phyloP scores from a whole-genome alignment of 2,113 vertebrate genomes.

The Pagrus major region DNA sequence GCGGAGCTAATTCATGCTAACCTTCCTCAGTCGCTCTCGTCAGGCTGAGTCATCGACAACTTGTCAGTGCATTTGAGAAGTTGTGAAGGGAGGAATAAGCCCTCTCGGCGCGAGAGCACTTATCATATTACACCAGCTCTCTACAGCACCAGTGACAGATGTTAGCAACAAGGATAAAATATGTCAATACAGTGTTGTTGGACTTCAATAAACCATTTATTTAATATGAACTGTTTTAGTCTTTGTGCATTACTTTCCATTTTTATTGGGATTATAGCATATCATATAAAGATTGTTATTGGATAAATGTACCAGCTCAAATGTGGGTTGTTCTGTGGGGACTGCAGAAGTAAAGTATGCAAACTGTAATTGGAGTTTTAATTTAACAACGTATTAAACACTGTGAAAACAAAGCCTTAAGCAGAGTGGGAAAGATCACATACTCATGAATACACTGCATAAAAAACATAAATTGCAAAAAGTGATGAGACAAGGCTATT shows the following conservation, averaged over 20 bases:
- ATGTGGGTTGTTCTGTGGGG: neutral
- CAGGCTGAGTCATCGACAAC: constrained; percentile 52
- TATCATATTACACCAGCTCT: constrained; percentile 43
- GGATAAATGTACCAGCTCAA: neutral
- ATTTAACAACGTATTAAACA: constrained; percentile 1
- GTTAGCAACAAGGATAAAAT: constrained; percentile 21
- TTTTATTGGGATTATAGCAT: neutral
- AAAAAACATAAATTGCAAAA: neutral
- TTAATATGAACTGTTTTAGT: neutral
- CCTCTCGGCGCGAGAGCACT: constrained; percentile 33
- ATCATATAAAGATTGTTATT: neutral
- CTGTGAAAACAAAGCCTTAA: neutral
- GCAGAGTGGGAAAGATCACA: neutral
- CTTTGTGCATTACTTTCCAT: neutral
- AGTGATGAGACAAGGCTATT: neutral
- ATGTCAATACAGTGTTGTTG: constrained; percentile 12
- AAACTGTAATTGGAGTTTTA: neutral
- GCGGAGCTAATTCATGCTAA: constrained; percentile 52
- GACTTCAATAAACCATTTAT: neutral
- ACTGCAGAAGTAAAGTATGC: neutral
- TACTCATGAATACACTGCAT: neutral
- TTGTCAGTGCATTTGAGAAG: constrained; percentile 51
- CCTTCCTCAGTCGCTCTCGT: constrained; percentile 12
- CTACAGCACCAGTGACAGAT: constrained; percentile 24
- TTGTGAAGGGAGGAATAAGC: constrained; percentile 46